Base-by-base conservation (phyloP, 2,113 vertebrate genomes). In the Empidonax traillii region DNA sequence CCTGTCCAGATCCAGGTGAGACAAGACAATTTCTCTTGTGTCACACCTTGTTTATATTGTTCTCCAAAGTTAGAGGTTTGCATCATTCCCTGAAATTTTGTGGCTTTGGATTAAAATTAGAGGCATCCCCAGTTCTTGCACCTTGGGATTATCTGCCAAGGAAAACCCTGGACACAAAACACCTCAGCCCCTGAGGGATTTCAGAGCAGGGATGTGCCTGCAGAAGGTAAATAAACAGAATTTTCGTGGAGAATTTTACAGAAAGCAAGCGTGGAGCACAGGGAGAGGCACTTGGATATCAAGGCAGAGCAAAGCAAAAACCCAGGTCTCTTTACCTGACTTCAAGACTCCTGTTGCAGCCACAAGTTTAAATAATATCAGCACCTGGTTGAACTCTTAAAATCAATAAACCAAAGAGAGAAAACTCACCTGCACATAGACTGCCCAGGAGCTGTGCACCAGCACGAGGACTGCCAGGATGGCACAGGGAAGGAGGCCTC, bases 361-460 rank as follows among this genome's bases (percentile, higher is more conserved):
- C 43, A 74, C 22, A 55, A 24, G 41, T 84, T 77, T 24, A 10
- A 33, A 31, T 14, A 39, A 9, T 12, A 61, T 9, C 68, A 65
- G 16, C 16, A 44, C 5, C 59, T 59, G 5, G 9, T 20, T 24
- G 12, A 81, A 51, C 24, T 53, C 53, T 19, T 20, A 66, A 78
- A 23, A 41, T 4, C 3, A 25, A 46, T 3, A 83, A 76, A 59
- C 47, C 3, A 51, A 79, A 90, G 31, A 69, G 23, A 37, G 52
- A 79, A 78, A 62, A 85, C 96, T 96, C 59, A 96, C 96, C 96
- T 87, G 85, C 31, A 97, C 67, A 0, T 97, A 96, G 75, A 96
- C 90, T 15, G 90, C 72, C 49, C 79, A 82, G 72, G 82, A 91
- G 85, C 31, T 6, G 18, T 95, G 88, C 53, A 76, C 53, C 82